Conservation (phyloP, 2,888 invertebrate genomes). For the Neria commutata region DNA sequence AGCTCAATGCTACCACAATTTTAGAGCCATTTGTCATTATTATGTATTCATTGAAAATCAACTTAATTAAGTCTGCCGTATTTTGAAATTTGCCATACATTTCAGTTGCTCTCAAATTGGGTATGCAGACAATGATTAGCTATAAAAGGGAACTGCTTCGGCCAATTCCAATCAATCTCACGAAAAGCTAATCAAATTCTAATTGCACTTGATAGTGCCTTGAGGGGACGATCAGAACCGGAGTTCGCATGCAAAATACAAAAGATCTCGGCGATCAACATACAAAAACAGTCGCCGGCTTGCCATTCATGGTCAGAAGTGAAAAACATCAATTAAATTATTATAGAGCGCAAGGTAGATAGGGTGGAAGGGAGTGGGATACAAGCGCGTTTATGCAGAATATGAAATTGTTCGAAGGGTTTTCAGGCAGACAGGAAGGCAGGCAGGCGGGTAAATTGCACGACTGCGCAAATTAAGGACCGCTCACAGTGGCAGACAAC, state of each 20-base stretch:
- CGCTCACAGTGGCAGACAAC: not conserved
- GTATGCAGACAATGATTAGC: not conserved
- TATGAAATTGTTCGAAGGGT: no score
- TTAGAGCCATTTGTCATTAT: no score
- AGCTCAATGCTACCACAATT: no score
- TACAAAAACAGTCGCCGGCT: not conserved
- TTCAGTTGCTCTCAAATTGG: no score
- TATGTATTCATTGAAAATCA: not conserved
- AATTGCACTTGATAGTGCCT: no score
- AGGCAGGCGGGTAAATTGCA: no score
- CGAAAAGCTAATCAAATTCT: not conserved
- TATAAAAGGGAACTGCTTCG: not conserved
- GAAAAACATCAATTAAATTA: slow-evolving; percentile 2
- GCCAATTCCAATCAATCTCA: not conserved
- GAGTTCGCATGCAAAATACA: not conserved
- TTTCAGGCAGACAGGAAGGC: no score
- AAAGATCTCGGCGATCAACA: no score
- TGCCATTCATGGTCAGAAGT: not conserved
- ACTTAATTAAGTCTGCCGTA: no score
- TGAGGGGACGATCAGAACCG: no score
- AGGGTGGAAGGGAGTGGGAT: not conserved
- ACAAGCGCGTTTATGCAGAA: not conserved
- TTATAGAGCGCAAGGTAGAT: not conserved
- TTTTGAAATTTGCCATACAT: no score
- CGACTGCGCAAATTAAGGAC: not conserved